These are phyloP conservation scores for Anguilla anguilla DNA, from an alignment of 2,797 vertebrate species.

Conservation along the genomic window DNA sequence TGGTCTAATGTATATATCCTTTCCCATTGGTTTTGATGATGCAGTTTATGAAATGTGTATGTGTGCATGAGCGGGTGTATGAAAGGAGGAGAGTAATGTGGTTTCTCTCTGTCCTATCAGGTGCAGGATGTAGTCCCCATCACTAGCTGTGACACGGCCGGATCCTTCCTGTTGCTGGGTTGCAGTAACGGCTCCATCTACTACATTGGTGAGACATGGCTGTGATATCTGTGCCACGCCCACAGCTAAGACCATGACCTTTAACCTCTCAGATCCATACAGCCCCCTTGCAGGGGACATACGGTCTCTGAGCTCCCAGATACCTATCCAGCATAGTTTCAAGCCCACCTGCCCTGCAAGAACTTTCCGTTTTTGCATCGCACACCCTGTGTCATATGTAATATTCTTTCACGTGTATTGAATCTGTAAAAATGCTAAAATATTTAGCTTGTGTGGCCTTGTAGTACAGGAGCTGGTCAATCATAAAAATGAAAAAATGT, in stretches of 20 bases:
- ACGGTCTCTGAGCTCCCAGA: too few relatives aligned
- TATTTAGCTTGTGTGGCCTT: too few relatives aligned
- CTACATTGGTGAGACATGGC: conserved; percentile 88
- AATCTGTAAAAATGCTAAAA: too few relatives aligned
- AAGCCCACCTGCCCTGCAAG: too few relatives aligned
- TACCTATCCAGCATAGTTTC: too few relatives aligned
- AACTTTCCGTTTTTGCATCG: too few relatives aligned
- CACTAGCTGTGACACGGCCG: conserved; percentile 95
- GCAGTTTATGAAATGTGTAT: not conserved
- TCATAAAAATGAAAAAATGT: too few relatives aligned
- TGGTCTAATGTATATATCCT: not conserved
- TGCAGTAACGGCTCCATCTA: conserved; percentile 98
- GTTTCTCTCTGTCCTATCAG: conserved; percentile 59
- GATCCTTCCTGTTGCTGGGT: conserved; percentile 91
- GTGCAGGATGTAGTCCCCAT: conserved; percentile 98
- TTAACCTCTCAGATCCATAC: not conserved
- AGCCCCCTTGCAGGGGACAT: not conserved
- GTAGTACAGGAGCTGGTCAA: too few relatives aligned
- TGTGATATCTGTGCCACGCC: not conserved
- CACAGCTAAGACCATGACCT: not conserved
- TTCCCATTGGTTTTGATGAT: not conserved
- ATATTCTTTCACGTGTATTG: not conserved
- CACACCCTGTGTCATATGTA: not conserved
- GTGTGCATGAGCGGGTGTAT: not conserved
- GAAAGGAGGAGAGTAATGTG: not conserved